Evolutionary conservation across 2,797 vertebrate species (phyloP).

Genomic region (Dicrostonyx torquatus): DNA sequence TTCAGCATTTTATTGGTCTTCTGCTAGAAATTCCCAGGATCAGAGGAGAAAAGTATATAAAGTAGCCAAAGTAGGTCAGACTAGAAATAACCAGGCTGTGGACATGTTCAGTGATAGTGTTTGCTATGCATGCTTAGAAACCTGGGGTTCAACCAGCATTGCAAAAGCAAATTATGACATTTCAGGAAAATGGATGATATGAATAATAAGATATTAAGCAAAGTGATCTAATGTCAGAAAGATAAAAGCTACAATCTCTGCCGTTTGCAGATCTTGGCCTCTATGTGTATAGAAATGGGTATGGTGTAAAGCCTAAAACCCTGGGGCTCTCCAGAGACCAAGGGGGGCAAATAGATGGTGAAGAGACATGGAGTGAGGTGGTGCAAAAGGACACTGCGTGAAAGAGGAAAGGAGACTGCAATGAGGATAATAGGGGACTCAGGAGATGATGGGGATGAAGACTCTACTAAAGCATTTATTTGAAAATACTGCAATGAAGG

Average conservation of each 20-base stretch:
- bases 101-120: neutral
- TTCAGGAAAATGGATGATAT: neutral
- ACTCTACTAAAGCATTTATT: neutral
- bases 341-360: neutral
- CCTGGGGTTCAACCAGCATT: neutral
- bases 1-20: neutral
- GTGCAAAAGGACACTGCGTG: neutral
- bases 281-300: neutral
- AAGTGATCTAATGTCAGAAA: neutral
- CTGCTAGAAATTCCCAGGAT: conserved; percentile 33
- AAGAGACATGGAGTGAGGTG: neutral
- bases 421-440: too few species aligned
- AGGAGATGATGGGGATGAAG: neutral
- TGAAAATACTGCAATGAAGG: neutral
- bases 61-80: conserved; percentile 17
- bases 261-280: neutral
- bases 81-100: neutral
- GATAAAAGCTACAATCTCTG: neutral
- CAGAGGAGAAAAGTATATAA: conserved; percentile 40
- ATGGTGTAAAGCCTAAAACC: neutral
- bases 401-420: neutral
- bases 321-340: neutral
- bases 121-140: neutral
- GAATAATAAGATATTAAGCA: neutral
- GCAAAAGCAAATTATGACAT: neutral